phyloP scores from a whole-genome alignment of 2,797 vertebrate genomes.

The Parotocinclus haroldoi region DNA sequence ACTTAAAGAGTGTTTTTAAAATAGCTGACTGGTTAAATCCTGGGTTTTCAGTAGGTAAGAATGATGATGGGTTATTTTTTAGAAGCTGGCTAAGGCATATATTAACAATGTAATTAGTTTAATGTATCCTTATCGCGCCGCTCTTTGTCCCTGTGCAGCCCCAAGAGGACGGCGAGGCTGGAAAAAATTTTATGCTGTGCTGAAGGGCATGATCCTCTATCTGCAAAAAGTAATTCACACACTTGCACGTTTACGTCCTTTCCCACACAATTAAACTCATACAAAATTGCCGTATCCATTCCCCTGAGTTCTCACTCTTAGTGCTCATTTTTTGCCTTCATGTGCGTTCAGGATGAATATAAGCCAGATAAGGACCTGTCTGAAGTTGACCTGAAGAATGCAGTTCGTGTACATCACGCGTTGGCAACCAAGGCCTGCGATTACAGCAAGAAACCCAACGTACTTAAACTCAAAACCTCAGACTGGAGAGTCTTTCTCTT shows the following conservation, averaged over 20 bases:
- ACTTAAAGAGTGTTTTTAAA: constrained; percentile 7
- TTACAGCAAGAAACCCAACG: constrained; percentile 93
- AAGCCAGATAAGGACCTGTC: constrained; percentile 92
- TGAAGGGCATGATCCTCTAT: constrained; percentile 95
- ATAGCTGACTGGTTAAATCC: neutral
- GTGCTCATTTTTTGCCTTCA: neutral
- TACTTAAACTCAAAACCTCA: constrained; percentile 93
- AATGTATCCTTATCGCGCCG: constrained; percentile 13
- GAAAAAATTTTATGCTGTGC: constrained; percentile 98
- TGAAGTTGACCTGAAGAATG: constrained; percentile 92
- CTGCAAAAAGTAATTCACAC: constrained; percentile 85
- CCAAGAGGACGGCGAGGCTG: constrained; percentile 93
- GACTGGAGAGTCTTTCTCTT: constrained; percentile 98
- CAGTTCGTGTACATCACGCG: constrained; percentile 90
- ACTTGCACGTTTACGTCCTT: constrained; percentile 5
- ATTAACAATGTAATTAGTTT: constrained; percentile 31
- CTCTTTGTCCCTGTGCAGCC: constrained; percentile 64
- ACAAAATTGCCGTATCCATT: constrained; percentile 8
- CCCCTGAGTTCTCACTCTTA: neutral
- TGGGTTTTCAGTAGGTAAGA: constrained; percentile 3
- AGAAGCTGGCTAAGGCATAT: constrained; percentile 18
- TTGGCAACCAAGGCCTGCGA: constrained; percentile 90
- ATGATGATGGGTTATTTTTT: constrained; percentile 18
- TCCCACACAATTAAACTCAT: constrained; percentile 7
- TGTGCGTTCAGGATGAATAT: constrained; percentile 86